Percentiles rank a stretch among this genome's conserved stretches.
Conservation (phyloP, 2,888 invertebrate species). For the Eupithecia subumbrata region DNA sequence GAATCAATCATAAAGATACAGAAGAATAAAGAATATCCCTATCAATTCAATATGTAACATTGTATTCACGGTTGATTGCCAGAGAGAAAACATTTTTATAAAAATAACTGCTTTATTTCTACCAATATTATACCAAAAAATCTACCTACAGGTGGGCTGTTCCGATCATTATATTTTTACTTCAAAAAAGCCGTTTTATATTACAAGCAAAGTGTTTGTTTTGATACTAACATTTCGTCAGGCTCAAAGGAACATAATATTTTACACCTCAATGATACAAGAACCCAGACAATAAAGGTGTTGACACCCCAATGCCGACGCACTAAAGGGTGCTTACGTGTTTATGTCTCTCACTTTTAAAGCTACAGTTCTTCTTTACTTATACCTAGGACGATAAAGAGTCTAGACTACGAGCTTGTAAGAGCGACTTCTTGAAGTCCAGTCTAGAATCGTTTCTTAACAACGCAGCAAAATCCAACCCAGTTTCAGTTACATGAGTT, state of each 20-base stretch:
- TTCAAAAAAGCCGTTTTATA: neutral
- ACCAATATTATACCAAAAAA: neutral
- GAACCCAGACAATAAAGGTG: slow-evolving; percentile 6
- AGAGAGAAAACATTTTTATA: neutral
- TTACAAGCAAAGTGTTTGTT: neutral
- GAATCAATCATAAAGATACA: neutral
- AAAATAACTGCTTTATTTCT: neutral
- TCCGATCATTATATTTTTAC: neutral
- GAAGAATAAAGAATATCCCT: neutral
- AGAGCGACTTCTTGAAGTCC: neutral
- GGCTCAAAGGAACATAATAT: neutral
- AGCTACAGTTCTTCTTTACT: slow-evolving; percentile 22
- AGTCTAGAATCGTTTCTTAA: neutral
- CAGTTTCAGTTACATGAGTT: neutral
- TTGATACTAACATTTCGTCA: neutral
- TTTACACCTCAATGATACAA: slow-evolving; percentile 24
- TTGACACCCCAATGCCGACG: neutral
- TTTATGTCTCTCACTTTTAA: slow-evolving; percentile 32
- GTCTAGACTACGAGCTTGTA: neutral
- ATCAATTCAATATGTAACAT: too few species aligned
- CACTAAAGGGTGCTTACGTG: slow-evolving; percentile 31
- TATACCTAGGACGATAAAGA: slow-evolving; percentile 6
- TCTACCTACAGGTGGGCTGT: neutral
- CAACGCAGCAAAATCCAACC: too few species aligned
- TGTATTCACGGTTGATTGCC: neutral